Conservation (phyloP, 1,140 invertebrate species). For the Coptotermes formosanus region DNA sequence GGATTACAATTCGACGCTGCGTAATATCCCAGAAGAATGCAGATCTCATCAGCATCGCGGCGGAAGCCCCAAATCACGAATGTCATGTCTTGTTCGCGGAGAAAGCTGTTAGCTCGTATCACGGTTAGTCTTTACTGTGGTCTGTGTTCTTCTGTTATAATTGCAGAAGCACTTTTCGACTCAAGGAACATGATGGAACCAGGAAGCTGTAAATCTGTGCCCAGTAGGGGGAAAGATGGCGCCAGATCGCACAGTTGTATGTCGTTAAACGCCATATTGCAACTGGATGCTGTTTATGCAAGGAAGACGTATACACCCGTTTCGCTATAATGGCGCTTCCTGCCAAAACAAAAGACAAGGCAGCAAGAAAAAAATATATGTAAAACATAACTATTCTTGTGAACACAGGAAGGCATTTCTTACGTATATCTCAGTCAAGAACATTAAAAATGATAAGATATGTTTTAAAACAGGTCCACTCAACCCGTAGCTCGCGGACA, state of each 20-base stretch:
- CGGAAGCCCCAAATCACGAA: too few relatives aligned
- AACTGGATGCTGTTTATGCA: background rate
- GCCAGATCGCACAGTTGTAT: conserved; percentile 2
- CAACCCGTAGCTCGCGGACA: too few relatives aligned
- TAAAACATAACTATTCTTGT: background rate
- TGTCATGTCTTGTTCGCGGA: background rate
- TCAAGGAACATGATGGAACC: background rate
- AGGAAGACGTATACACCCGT: background rate
- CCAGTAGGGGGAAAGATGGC: background rate
- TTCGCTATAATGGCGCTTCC: background rate
- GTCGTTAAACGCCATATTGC: background rate
- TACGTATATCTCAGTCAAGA: background rate
- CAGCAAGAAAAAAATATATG: background rate
- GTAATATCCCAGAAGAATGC: too few relatives aligned
- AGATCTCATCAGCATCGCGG: too few relatives aligned
- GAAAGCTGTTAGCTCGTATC: background rate
- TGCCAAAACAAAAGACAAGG: background rate
- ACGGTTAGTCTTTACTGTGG: background rate
- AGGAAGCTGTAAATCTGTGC: conserved; percentile 26
- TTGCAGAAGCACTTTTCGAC: conserved; percentile 12
- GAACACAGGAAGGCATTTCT: background rate
- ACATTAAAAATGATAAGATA: background rate
- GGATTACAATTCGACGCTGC: too few relatives aligned
- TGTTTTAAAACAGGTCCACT: too few relatives aligned
- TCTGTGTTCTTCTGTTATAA: background rate